These are phyloP conservation scores for Sorex maritimensis DNA, from an alignment of 2,797 vertebrate genomes.

Conservation along the genomic window DNA sequence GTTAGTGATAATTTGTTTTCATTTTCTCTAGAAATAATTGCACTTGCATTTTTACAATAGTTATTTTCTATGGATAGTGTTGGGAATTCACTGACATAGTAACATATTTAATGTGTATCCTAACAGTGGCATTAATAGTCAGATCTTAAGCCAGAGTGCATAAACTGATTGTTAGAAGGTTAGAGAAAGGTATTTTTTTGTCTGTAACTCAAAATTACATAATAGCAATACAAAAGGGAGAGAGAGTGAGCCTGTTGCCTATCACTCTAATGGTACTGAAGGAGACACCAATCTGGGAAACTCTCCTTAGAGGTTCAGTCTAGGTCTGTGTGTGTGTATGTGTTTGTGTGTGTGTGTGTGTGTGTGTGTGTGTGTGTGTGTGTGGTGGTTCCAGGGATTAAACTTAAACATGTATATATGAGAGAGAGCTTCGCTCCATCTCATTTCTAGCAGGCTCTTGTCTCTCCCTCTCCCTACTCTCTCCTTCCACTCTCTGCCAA, in stretches of 20 bases:
- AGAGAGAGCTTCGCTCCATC: too few species aligned
- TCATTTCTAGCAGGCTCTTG: too few species aligned
- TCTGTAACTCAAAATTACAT: neutral
- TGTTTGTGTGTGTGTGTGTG: too few species aligned
- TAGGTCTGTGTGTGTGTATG: neutral
- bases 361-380: too few species aligned
- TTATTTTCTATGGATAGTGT: slow-evolving; percentile 50
- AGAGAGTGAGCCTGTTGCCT: neutral
- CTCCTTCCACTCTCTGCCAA: too few species aligned
- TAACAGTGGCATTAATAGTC: slow-evolving; percentile 51
- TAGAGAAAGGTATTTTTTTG: slow-evolving; percentile 1
- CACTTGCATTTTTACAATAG: slow-evolving; percentile 15
- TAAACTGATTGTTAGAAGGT: slow-evolving; percentile 12
- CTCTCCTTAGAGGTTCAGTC: neutral
- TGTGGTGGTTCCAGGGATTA: too few species aligned
- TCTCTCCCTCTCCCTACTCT: too few species aligned
- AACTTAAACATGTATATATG: too few species aligned
- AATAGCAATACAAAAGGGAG: neutral
- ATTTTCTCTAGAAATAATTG: neutral
- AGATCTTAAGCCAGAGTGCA: slow-evolving; percentile 35
- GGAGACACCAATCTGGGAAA: neutral
- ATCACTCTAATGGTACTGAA: neutral
- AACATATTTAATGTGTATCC: slow-evolving; percentile 1
- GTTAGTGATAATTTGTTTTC: slow-evolving; percentile 26
- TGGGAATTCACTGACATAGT: slow-evolving; percentile 2